These are phyloP conservation scores for Laothoe populi DNA, from an alignment of 2,888 invertebrate species.

Conservation along the genomic window DNA sequence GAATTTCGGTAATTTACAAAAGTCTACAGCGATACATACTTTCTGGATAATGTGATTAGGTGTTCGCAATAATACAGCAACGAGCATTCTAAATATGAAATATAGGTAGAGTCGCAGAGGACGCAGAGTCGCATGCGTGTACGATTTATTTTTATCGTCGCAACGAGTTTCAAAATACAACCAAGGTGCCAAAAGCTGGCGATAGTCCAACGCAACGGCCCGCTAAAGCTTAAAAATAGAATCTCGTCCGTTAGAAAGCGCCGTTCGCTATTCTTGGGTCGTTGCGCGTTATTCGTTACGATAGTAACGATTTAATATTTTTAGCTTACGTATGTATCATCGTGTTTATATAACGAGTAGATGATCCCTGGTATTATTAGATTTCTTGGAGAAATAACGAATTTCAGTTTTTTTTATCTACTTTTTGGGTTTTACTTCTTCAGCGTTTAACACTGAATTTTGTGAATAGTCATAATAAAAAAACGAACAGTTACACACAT, in stretches of 20 bases:
- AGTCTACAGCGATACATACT: neutral
- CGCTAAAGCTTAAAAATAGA: constrained; percentile 25
- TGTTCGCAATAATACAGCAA: neutral
- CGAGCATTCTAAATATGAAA: neutral
- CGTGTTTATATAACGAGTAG: constrained; percentile 5
- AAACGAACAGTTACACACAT: too few species aligned
- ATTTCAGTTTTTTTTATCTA: neutral
- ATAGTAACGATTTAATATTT: constrained; percentile 28
- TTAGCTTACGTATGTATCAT: constrained; percentile 18
- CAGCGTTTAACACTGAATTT: too few species aligned
- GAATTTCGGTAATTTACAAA: too few species aligned
- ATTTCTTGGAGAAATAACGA: neutral
- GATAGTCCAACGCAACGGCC: constrained; percentile 31
- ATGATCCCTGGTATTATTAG: constrained; percentile 20
- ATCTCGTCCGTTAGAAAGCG: constrained; percentile 26
- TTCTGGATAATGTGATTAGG: neutral
- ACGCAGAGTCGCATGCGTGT: constrained; percentile 3
- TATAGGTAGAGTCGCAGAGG: neutral
- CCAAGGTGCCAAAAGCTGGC: constrained; percentile 37
- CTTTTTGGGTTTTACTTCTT: too few species aligned
- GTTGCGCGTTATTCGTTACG: constrained; percentile 31
- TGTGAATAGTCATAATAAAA: too few species aligned
- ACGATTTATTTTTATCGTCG: constrained; percentile 18
- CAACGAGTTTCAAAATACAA: constrained; percentile 14
- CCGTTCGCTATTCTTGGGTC: constrained; percentile 29